phyloP scores from a whole-genome alignment of 2,888 invertebrate genomes.

The Trichogramma evanescens region DNA sequence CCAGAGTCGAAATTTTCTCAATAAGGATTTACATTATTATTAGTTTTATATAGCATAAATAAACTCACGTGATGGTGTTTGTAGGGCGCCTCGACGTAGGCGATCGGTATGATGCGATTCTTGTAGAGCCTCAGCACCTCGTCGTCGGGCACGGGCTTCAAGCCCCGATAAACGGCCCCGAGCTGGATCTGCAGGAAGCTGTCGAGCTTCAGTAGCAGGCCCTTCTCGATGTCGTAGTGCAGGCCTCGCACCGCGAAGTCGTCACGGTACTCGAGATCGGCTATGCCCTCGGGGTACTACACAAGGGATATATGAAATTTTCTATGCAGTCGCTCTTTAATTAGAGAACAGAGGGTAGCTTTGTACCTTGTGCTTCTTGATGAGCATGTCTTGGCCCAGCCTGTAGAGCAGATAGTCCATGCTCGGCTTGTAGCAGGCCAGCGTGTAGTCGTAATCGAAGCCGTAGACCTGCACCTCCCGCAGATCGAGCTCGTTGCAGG shows the following conservation, averaged over 20 bases:
- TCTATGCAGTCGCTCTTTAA: neutral
- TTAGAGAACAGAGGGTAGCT: neutral
- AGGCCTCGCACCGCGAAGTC: slow-evolving; percentile 92
- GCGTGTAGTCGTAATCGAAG: slow-evolving; percentile 97
- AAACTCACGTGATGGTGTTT: slow-evolving; percentile 62
- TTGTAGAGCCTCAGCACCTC: slow-evolving; percentile 81
- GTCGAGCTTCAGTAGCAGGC: slow-evolving; percentile 86
- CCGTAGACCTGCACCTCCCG: slow-evolving; percentile 90
- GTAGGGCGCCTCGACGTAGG: slow-evolving; percentile 75
- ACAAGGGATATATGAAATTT: too few relatives aligned
- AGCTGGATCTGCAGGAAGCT: slow-evolving; percentile 95
- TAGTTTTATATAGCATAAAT: neutral
- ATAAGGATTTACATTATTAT: neutral
- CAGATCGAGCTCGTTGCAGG: slow-evolving; percentile 91
- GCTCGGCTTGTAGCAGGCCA: slow-evolving; percentile 88
- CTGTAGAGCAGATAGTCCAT: slow-evolving; percentile 86
- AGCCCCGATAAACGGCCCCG: slow-evolving; percentile 85
- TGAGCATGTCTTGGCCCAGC: slow-evolving; percentile 77
- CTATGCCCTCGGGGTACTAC: slow-evolving; percentile 82
- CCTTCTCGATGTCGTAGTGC: slow-evolving; percentile 97
- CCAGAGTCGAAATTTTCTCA: neutral
- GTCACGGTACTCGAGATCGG: slow-evolving; percentile 77
- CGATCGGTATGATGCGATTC: slow-evolving; percentile 78
- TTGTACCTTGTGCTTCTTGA: slow-evolving; percentile 78
- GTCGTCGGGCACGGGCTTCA: slow-evolving; percentile 71